Evolutionary conservation across 2,113 vertebrate genomes (phyloP), one percentile per base, ranked within the genome.

Genomic region (Phrynosoma platyrhinos): DNA sequence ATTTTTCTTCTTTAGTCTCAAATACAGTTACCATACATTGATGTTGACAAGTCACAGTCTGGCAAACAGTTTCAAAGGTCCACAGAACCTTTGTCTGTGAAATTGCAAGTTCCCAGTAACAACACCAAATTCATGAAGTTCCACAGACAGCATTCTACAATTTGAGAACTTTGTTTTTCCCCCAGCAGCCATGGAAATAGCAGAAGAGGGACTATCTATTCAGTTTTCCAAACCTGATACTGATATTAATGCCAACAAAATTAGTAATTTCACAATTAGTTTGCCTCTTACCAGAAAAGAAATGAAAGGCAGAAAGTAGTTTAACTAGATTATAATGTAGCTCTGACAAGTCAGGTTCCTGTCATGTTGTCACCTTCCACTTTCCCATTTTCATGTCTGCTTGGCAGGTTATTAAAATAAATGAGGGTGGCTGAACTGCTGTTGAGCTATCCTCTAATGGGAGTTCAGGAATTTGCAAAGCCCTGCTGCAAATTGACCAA

Each of bases 341-440:
- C 97, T 98, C 96, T 98, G 98, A 98, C 98, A 97, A 97, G 97
- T 97, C 97, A 95, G 97, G 97, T 96, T 98, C 96, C 98, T 98
- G 98, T 98, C 98, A 98, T 97, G 97, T 98, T 97, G 96, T 90
- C 96, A 97, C 96, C 96, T 97, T 97, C 96, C 94, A 97, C 97
- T 98, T 98, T 97, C 98, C 98, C 97, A 97, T 98, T 98, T 98
- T 99, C 98, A 98, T 98, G 98, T 98, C 98, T 98, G 94, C 95
- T 95, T 99, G 98, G 98, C 98, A 99, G 98, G 97, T 98, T 98
- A 99, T 99, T 99, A 99, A 98, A 99, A 99, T 99, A 99, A 99
- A 99, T 98, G 98, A 99, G 98, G 95, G 97, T 95, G 95, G 96
- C 95, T 96, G 97, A 97, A 96, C 97, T 96, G 96, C 96, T 91